Evolutionary conservation across 2,888 invertebrate species (phyloP).

Genomic region (Pseudoips prasinana): DNA sequence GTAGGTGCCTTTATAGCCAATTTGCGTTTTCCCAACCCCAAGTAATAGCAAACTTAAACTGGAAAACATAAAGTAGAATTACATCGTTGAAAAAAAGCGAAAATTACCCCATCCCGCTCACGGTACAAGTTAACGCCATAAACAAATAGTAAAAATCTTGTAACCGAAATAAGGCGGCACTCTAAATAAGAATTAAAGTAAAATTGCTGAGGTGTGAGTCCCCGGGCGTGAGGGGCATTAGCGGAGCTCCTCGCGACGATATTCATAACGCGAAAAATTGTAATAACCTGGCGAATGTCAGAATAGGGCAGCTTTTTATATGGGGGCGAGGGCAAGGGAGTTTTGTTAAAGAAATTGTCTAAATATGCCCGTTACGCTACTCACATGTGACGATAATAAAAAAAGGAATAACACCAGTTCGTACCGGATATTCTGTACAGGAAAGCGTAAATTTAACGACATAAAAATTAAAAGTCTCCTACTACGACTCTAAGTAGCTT

Average conservation of each 20-base stretch:
- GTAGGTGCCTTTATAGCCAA: conserved; percentile 44
- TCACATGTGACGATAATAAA: conserved; percentile 38
- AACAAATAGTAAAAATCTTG: conserved; percentile 81
- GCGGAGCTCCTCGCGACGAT: conserved; percentile 63
- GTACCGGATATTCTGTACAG: conserved; percentile 21
- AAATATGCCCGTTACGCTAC: conserved; percentile 59
- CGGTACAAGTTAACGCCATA: conserved; percentile 68
- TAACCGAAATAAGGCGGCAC: conserved; percentile 77
- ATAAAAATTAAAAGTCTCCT: conserved; percentile 21
- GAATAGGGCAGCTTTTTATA: conserved; percentile 63
- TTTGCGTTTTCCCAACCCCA: conserved; percentile 54
- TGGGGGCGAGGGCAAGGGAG: conserved; percentile 57
- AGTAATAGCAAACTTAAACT: conserved; percentile 46
- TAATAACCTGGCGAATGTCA: conserved; percentile 76
- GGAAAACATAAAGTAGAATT: conserved; percentile 55
- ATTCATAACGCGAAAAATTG: conserved; percentile 82
- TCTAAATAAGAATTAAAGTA: conserved; percentile 81
- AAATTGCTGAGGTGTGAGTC: conserved; percentile 79
- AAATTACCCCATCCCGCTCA: conserved; percentile 63
- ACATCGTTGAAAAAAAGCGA: conserved; percentile 60
- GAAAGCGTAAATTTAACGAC: conserved; percentile 33
- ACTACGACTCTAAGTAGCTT: conserved; percentile 5
- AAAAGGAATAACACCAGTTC: conserved; percentile 8
- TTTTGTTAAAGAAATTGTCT: conserved; percentile 75
- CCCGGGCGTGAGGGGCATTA: conserved; percentile 60